Percentiles rank a stretch among this genome's conserved stretches.
Evolutionary conservation across 2,113 vertebrate genomes (phyloP).

Genomic region (Chiloscyllium plagiosum): DNA sequence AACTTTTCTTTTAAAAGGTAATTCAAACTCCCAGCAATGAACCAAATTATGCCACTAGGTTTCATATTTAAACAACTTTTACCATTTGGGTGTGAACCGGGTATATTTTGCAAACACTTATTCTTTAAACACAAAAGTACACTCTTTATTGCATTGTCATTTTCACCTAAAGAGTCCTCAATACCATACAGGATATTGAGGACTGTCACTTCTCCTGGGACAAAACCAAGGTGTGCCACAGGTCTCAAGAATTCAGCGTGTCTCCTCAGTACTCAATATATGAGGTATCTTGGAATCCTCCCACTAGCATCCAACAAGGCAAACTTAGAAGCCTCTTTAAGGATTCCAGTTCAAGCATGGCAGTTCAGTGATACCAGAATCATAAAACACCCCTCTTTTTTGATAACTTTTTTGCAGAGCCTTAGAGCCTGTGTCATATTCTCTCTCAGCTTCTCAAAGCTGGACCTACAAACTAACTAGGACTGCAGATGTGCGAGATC

Average conservation of each 20-base stretch:
- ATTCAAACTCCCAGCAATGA: background rate
- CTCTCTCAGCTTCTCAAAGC: background rate
- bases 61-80: background rate
- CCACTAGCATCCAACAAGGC: background rate
- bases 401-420: background rate
- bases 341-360: background rate
- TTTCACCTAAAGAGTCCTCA: too few species aligned
- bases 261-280: background rate
- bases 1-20: background rate
- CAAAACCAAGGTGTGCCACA: background rate
- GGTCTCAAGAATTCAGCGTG: background rate
- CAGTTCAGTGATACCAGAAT: background rate
- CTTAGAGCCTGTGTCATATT: background rate
- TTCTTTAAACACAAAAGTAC: background rate
- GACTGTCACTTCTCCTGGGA: background rate
- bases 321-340: background rate
- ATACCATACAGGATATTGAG: background rate
- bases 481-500: too few species aligned
- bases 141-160: background rate
- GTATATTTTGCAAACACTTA: background rate
- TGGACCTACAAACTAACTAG: too few species aligned
- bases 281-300: background rate
- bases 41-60: background rate
- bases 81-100: background rate
- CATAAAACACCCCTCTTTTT: background rate